Evolutionary conservation across 2,113 vertebrate species (phyloP).

Genomic region (Phoxinus phoxinus): DNA sequence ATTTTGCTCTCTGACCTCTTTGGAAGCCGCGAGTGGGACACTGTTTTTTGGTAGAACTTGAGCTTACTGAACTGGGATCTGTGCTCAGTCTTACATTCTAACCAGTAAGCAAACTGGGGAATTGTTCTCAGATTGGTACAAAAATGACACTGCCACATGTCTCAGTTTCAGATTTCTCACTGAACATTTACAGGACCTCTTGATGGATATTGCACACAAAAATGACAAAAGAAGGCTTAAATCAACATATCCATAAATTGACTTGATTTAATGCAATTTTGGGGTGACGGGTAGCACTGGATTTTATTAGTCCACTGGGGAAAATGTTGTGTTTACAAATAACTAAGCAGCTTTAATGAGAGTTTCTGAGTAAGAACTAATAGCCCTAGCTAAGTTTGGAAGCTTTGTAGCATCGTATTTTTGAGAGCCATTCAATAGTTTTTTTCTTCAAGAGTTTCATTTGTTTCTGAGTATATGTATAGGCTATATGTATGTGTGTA

Average conservation of each 20-base stretch:
- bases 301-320: not conserved
- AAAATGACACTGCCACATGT: not conserved
- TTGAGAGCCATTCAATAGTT: not conserved
- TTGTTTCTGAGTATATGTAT: no score
- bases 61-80: conserved; percentile 7
- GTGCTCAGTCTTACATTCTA: not conserved
- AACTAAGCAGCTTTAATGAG: no score
- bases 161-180: not conserved
- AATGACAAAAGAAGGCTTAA: not conserved
- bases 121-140: not conserved
- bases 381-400: not conserved
- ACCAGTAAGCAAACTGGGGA: not conserved
- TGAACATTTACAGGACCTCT: not conserved
- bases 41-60: not conserved
- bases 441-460: no score
- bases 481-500: no score
- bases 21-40: conserved; percentile 7
- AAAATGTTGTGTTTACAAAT: not conserved
- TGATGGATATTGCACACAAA: not conserved
- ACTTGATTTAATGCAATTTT: not conserved
- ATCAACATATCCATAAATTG: not conserved
- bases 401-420: not conserved
- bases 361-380: not conserved
- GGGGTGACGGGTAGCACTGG: not conserved
- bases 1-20: conserved; percentile 53